These are phyloP conservation scores for Malurus leucopterus DNA, from an alignment of 2,797 vertebrate species.

Conservation along the genomic window DNA sequence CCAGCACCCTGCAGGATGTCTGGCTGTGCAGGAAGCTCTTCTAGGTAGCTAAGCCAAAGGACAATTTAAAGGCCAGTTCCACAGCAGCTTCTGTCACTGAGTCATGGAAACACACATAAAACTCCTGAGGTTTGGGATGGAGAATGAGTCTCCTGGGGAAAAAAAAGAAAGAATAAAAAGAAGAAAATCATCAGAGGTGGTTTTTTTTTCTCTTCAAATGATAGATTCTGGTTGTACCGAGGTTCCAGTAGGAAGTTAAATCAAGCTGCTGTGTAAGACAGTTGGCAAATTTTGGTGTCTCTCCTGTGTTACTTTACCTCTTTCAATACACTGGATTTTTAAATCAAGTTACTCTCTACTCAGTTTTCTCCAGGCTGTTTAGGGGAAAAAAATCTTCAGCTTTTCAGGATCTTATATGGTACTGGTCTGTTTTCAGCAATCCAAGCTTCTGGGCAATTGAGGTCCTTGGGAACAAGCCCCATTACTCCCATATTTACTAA, in stretches of 20 bases:
- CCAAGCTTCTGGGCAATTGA: not conserved
- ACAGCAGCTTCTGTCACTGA: constrained; percentile 90
- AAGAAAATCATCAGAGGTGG: not conserved
- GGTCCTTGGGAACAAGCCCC: not conserved
- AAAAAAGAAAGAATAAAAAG: not conserved
- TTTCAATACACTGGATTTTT: not conserved
- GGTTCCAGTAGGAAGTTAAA: not conserved
- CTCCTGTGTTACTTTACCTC: not conserved
- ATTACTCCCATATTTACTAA: not conserved
- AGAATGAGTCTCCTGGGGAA: constrained; percentile 87
- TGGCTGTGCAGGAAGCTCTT: not conserved
- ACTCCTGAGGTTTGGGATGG: constrained; percentile 90
- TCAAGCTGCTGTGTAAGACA: not conserved
- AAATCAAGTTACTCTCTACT: not conserved
- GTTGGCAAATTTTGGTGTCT: not conserved
- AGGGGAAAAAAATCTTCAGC: not conserved
- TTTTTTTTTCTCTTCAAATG: not conserved
- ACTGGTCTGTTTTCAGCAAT: not conserved
- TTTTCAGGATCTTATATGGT: not conserved
- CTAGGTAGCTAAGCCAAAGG: constrained; percentile 85
- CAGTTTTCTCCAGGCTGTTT: not conserved
- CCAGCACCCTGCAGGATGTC: not conserved
- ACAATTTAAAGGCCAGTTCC: constrained; percentile 93
- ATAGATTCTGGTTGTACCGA: not conserved
- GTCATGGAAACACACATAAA: constrained; percentile 95